Evolutionary conservation across 92 coral and sea anemone genomes (phyloP), one percentile per base, ranked within the genome.

Genomic region (Porites lobata): DNA sequence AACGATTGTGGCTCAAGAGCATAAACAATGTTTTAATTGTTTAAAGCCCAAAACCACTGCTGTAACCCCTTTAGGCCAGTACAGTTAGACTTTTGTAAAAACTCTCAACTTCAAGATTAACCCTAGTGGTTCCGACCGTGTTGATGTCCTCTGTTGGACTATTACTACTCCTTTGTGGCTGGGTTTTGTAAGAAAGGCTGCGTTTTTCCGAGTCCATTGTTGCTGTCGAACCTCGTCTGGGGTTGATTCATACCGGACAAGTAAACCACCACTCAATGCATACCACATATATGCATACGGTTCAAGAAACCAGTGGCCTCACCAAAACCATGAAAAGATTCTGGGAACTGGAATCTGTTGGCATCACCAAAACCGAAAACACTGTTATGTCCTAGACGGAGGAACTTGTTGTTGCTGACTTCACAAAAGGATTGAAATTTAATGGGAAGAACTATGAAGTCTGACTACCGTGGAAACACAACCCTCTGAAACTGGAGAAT

Each of bases 301-400:
- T 51, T 14, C 69, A 81, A 50, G 82, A 81, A 56, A 86, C 80
- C 68, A 76, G 56, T 61, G 63, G 79, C 21, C 50, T 92, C 29
- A 78, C 65, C 32, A 29, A 29, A 1, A 72, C 76, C 29, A 69
- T 92, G 67, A 88, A 58, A 63, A 84, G 75, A 21, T 89, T 92
- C 67, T 85, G 95, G 95, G 95, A 92, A 69, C 83, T 84, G 1
- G 88, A 92, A 75, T 65, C 90, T 1, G 85, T 92, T 8, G 92
- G 92, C 21, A 80, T 92, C 22, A n/a, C 67, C 47, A 74, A 74
- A n/a, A 38, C 50, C 20, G 81, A 65, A 32, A 26, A 80, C 22
- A 57, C 81, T 9, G 17, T 26, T 19, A 76, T 50, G 62, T 81
- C 78, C 4, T 24, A 62, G 24, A 88, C 79, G 9, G 89, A 86